These are phyloP conservation scores for Porites divaricata DNA, from an alignment of 92 coral and sea anemone genomes.

Conservation along the genomic window DNA sequence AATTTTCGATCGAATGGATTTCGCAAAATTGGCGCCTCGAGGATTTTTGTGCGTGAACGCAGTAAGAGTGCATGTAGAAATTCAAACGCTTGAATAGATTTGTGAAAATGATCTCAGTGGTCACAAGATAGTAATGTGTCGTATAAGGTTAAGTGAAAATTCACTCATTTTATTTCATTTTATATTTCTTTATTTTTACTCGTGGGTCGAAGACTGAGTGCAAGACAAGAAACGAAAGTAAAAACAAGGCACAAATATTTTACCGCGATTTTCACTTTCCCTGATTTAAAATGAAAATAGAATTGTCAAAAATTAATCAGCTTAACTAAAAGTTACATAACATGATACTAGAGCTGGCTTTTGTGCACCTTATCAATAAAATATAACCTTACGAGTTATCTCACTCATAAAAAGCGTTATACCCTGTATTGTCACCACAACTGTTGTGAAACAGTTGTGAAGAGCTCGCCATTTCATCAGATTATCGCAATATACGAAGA, in stretches of 20 bases:
- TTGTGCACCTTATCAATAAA: neutral
- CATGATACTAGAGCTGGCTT: neutral
- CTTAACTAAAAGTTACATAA: neutral
- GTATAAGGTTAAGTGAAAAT: neutral
- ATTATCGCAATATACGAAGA: neutral
- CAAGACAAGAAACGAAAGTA: neutral
- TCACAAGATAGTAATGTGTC: neutral
- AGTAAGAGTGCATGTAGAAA: neutral
- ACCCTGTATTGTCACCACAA: neutral
- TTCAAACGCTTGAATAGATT: constrained; percentile 1
- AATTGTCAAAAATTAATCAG: neutral
- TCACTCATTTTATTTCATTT: neutral
- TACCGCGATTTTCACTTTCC: neutral
- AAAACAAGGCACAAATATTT: neutral
- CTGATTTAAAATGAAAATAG: neutral
- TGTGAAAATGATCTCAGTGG: neutral
- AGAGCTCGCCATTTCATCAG: neutral
- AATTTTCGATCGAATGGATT: too few species aligned
- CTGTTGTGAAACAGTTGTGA: neutral
- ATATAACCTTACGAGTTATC: neutral
- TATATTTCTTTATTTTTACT: neutral
- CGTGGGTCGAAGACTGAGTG: neutral
- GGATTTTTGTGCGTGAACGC: too few species aligned
- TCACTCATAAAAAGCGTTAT: neutral
- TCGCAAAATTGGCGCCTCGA: too few species aligned